Percentiles rank a stretch among this genome's conserved stretches.
Conservation (phyloP, 2,113 vertebrate species). For the Capra hircus region DNA sequence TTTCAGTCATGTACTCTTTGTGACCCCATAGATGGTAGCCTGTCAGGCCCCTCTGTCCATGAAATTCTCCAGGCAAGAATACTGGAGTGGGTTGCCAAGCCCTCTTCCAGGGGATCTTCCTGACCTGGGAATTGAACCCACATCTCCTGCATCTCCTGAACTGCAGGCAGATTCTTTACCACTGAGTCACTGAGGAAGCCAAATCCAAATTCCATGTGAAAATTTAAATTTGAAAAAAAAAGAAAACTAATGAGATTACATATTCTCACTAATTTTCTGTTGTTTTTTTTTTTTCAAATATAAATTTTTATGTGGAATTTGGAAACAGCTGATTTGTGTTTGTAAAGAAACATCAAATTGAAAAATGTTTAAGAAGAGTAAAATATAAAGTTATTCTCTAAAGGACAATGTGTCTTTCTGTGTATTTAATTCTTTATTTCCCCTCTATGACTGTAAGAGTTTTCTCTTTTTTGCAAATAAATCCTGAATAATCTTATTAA, state of each 20-base stretch:
- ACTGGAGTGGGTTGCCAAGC: not conserved
- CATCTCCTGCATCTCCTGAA: not conserved
- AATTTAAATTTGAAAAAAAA: not conserved
- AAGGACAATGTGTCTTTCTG: not conserved
- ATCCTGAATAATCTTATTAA: not conserved
- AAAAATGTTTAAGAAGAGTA: conserved; percentile 4
- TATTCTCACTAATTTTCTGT: not conserved
- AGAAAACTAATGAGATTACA: not conserved
- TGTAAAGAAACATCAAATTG: not conserved
- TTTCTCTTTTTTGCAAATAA: not conserved
- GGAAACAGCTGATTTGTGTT: not conserved
- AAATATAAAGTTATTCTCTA: not conserved
- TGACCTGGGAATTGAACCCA: not conserved
- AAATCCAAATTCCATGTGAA: not conserved
- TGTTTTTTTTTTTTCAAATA: not conserved
- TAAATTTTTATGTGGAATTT: not conserved
- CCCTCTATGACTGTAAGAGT: not conserved
- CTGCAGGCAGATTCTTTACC: not conserved
- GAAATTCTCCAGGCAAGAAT: not conserved
- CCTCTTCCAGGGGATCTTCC: not conserved
- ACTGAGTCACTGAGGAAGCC: not conserved
- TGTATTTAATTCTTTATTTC: not conserved
- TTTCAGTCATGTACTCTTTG: not conserved
- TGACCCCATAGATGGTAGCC: fast-evolving
- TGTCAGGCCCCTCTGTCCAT: not conserved